phyloP scores from a whole-genome alignment of 2,797 vertebrate genomes.

The Anguilla obscura region DNA sequence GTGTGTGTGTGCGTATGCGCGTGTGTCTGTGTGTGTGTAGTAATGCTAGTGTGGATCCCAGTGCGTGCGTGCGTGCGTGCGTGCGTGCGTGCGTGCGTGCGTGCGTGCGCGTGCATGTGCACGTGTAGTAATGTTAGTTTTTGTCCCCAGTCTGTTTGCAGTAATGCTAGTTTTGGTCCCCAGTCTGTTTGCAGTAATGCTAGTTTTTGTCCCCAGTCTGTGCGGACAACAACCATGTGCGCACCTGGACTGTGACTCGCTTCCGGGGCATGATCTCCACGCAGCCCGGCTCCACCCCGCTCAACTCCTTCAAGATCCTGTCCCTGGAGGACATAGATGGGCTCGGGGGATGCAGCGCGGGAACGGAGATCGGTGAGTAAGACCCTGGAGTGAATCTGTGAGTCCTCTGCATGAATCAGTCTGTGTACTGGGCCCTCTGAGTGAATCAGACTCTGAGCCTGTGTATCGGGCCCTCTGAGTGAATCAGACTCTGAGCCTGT shows the following conservation, averaged over 20 bases:
- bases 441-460: too few species aligned
- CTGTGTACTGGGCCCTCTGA: not conserved
- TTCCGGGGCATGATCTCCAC: constrained; percentile 94
- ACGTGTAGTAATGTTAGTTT: too few species aligned
- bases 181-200: not conserved
- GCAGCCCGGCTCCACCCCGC: constrained; percentile 87
- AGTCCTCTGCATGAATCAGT: not conserved
- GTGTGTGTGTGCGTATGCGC: too few species aligned
- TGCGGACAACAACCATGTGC: constrained; percentile 88
- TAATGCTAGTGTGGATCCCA: not conserved
- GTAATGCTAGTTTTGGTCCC: too few species aligned
- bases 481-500: too few species aligned
- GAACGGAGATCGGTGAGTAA: constrained; percentile 81
- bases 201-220: constrained; percentile 70
- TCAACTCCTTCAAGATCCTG: constrained; percentile 90
- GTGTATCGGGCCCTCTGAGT: too few species aligned
- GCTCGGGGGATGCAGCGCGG: constrained; percentile 82
- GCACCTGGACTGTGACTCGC: constrained; percentile 89
- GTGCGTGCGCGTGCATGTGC: too few species aligned
- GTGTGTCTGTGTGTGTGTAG: too few species aligned
- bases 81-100: not conserved
- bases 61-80: not conserved
- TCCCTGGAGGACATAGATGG: constrained; percentile 82
- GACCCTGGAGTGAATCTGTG: not conserved
- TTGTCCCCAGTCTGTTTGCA: too few species aligned